Base-by-base conservation (phyloP, 2,888 invertebrate species). In the Drosophila parthenogenetica region DNA sequence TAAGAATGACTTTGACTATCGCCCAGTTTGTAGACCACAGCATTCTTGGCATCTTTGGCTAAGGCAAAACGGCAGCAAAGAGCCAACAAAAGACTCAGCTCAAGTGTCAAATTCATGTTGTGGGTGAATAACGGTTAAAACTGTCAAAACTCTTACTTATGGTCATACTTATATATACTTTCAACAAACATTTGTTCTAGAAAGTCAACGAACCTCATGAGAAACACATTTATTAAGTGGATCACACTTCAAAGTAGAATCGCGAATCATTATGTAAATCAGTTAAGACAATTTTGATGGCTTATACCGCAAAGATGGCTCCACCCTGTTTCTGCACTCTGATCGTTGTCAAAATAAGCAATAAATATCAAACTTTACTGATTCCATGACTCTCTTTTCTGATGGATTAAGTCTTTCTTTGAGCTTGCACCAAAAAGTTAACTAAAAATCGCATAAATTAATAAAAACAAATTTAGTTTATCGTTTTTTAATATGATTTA, bases 41-140 rank as follows among this genome's bases (percentile, higher is more conserved):
- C 13, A 10, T 51, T 19, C 1, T 29, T 0, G 2, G 51, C 17
- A 7, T 55, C 39, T 13, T 51, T 54, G 72, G 77, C 58, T 32
- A 16, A 2, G 35, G 58, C 50, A 35, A 55, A 22, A 46, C 57
- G 53, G 35, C 45, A 43, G 5, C 55, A 42, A 3, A 77, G 42
- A 10, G 57, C 69, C 50, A 76, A 14, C 13, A 77, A 3, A 2
- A 77, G 40, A 54, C 62, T 57, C 16, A 69, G 3, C 8, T 17
- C 22, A n/a, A 68, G 19, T 50, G 55, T 58, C 3, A 42, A 10
- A 35, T 53, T 59, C 76, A 76, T 76, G 43, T 66, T 25, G 49
- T 7, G 48, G 55, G 46, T 55, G 42, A 45, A 40, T 25, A 45
- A 53, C 25, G 5, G 8, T 29, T 54, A 19, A 8, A 58, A 76